Percentiles rank a stretch among this genome's conserved stretches.
Conservation (phyloP, 2,113 vertebrate genomes). For the Gracilinanus agilis region DNA sequence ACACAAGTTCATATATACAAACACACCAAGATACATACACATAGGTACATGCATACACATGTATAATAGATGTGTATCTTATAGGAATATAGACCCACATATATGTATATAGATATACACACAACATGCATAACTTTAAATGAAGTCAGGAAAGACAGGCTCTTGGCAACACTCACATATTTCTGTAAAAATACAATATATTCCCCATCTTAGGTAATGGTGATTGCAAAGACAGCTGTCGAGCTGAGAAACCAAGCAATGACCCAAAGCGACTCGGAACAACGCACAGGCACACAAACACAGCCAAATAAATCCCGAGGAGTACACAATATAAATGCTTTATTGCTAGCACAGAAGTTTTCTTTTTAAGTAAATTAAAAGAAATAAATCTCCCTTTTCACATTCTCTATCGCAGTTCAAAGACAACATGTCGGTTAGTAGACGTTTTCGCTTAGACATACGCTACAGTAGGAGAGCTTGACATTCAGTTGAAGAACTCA, state of each 20-base stretch:
- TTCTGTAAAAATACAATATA: constrained; percentile 54
- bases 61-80: not conserved
- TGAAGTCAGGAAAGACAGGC: constrained; percentile 73
- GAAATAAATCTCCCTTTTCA: constrained; percentile 82
- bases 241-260: constrained; percentile 55
- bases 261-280: constrained; percentile 57
- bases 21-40: not conserved
- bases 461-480: constrained; percentile 69
- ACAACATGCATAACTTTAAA: constrained; percentile 80
- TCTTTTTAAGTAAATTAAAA: constrained; percentile 83
- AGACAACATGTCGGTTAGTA: constrained; percentile 81
- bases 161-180: constrained; percentile 70
- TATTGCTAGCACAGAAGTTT: constrained; percentile 84
- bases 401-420: constrained; percentile 81
- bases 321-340: constrained; percentile 86
- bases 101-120: constrained; percentile 54
- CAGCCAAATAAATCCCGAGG: constrained; percentile 76
- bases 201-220: constrained; percentile 69
- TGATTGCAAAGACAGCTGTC: constrained; percentile 59
- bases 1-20: not conserved
- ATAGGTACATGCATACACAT: no score
- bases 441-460: constrained; percentile 68
- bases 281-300: constrained; percentile 79
- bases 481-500: constrained; percentile 71
- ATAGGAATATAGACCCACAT: not conserved